A percentile compares a stretch with the other conserved stretches of the same genome.
Evolutionary conservation across 2,113 vertebrate genomes (phyloP).

Genomic region (Myodes glareolus): DNA sequence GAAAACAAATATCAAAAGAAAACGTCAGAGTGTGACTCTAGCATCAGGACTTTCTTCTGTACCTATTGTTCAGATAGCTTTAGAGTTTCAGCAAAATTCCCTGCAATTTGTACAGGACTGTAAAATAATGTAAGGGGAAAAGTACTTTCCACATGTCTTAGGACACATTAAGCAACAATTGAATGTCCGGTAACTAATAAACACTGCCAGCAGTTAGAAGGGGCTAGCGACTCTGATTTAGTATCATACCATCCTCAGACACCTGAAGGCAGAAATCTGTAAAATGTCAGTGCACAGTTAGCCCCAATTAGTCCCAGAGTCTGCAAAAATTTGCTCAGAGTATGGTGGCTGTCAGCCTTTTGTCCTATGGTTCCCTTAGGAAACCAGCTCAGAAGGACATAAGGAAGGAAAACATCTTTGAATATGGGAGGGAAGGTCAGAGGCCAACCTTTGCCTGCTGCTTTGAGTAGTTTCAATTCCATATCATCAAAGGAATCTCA

Average conservation of each 20-base stretch:
- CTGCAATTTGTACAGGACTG: neutral
- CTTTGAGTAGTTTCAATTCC: conserved; percentile 39
- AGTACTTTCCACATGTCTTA: neutral
- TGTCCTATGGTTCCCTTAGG: neutral
- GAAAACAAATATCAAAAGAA: conserved; percentile 46
- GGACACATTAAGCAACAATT: conserved; percentile 7
- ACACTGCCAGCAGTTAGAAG: conserved; percentile 22
- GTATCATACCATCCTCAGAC: neutral
- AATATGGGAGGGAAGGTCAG: neutral
- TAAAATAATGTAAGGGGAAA: conserved; percentile 24
- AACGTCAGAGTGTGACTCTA: neutral
- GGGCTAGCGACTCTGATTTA: conserved; percentile 20
- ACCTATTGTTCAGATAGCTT: neutral
- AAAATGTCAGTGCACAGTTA: neutral
- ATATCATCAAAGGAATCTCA: neutral
- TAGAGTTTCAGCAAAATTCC: conserved; percentile 25
- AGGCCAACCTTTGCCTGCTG: neutral
- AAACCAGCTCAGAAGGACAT: conserved; percentile 32
- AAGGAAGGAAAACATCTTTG: conserved; percentile 23
- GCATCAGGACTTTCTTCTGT: conserved; percentile 32
- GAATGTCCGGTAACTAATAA: conserved; percentile 31
- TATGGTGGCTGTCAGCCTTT: conserved; percentile 26
- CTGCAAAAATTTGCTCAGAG: neutral
- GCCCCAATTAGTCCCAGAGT: conserved; percentile 21
- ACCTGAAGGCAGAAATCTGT: conserved; percentile 10